These are phyloP conservation scores for Egretta garzetta DNA, from an alignment of 2,113 vertebrate species.

Conservation along the genomic window DNA sequence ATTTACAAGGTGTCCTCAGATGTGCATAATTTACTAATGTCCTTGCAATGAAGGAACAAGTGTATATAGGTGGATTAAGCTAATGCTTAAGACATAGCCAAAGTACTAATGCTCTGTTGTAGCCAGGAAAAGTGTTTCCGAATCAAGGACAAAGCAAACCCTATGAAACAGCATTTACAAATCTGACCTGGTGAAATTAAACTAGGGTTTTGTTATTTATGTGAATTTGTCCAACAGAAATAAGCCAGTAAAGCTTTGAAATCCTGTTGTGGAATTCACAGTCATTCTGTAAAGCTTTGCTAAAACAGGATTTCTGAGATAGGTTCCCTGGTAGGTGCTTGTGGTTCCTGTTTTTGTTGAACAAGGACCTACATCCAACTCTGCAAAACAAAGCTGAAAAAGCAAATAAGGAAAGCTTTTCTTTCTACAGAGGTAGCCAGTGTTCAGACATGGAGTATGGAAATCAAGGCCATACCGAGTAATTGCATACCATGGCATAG, in stretches of 20 bases:
- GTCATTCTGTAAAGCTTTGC: background rate
- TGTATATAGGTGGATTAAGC: background rate
- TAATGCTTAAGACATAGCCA: background rate
- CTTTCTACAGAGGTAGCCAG: background rate
- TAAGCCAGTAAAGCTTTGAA: background rate
- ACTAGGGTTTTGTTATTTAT: background rate
- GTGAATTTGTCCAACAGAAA: background rate
- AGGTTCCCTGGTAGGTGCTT: background rate
- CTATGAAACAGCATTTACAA: background rate
- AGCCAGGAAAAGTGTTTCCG: background rate
- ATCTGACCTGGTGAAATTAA: background rate
- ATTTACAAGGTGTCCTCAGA: background rate
- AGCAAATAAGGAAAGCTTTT: background rate
- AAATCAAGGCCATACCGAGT: background rate
- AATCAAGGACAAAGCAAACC: background rate
- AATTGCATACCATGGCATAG: fast-evolving
- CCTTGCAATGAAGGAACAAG: background rate
- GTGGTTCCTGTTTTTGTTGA: background rate
- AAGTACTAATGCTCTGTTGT: background rate
- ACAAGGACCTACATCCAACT: background rate
- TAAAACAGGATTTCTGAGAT: background rate
- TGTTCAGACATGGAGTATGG: background rate
- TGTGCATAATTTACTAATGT: background rate
- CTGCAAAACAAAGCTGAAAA: background rate
- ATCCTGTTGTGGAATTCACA: background rate